Evolutionary conservation across 2,113 vertebrate genomes (phyloP).

Genomic region (Carassius gibelio): DNA sequence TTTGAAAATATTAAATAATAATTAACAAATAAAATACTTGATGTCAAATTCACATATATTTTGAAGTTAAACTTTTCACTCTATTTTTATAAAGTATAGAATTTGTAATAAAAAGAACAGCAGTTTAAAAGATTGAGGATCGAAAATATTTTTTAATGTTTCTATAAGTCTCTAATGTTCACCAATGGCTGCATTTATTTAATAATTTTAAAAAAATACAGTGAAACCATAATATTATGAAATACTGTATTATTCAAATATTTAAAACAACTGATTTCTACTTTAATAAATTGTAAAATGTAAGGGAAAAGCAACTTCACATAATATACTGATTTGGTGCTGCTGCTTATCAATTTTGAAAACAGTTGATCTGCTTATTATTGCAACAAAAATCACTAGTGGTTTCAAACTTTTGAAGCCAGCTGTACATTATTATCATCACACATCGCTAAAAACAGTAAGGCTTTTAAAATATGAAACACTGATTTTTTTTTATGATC

Average conservation of each 20-base stretch:
- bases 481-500: background rate
- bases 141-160: too few relatives aligned
- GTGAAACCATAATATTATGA: background rate
- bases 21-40: background rate
- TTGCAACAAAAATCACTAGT: background rate
- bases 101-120: background rate
- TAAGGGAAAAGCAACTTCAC: background rate
- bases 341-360: too few relatives aligned
- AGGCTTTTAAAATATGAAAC: conserved; percentile 30
- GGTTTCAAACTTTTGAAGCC: background rate
- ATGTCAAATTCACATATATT: too few relatives aligned
- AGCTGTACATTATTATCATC: background rate
- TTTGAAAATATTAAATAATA: background rate
- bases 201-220: too few relatives aligned
- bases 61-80: background rate
- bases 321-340: too few relatives aligned
- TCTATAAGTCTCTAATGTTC: too few relatives aligned
- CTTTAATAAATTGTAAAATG: background rate
- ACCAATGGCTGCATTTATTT: too few relatives aligned
- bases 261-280: background rate
- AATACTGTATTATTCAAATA: background rate
- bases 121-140: too few relatives aligned
- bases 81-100: background rate
- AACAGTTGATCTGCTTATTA: background rate
- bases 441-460: background rate